Base-by-base conservation (phyloP, 2,797 vertebrate species). In the Paramormyrops hopkinsi region DNA sequence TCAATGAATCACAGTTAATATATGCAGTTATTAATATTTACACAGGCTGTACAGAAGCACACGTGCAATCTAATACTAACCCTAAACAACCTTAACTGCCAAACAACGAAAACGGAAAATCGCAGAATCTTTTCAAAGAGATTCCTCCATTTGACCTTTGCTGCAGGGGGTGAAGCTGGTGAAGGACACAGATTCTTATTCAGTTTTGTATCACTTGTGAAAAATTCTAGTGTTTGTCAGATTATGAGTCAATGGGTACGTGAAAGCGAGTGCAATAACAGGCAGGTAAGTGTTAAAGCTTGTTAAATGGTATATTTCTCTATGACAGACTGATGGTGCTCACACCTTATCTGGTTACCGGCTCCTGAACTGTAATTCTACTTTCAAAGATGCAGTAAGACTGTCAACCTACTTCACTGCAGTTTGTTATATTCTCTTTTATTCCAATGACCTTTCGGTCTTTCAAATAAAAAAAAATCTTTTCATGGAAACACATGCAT, bases 271-370 rank as follows among this genome's bases (percentile, higher is more conserved):
- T 14, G 29, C 65, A 33, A 14, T 33, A 69, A 69, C 65, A 69
- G 29, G 3, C 25, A 29, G 62, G 25, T 56, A 62, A 22, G 56
- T 9, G n/a, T 33, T 69, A 69, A 19, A 44, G 33, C 12, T 79
- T 79, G 33, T 41, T 22, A 88, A 84, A 89, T 53, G 4, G 14
- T 76, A 29, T 14, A 46, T 84, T 88, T 53, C 19, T 84, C 25
- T 87, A 53, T 86, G 3, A 69, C 85, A 91, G 85, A n/a, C 41
- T 62, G 89, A 59, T 90, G 25, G 33, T n/a, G 44, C 17, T 89
- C 56, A 90, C 48, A 89, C 89, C 82, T 46, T 84, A 91, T 51
- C 4, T 25, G 46, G 50, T 37, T 65, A 59, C 69, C 25, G 6
- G 37, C 14, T 86, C 85, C 59, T 87, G 46, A 37, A 25, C 65